A percentile compares a stretch with the other conserved stretches of the same genome.
Conservation (phyloP, 2,888 invertebrate genomes). For the Xanthorhoe spadicearia region DNA sequence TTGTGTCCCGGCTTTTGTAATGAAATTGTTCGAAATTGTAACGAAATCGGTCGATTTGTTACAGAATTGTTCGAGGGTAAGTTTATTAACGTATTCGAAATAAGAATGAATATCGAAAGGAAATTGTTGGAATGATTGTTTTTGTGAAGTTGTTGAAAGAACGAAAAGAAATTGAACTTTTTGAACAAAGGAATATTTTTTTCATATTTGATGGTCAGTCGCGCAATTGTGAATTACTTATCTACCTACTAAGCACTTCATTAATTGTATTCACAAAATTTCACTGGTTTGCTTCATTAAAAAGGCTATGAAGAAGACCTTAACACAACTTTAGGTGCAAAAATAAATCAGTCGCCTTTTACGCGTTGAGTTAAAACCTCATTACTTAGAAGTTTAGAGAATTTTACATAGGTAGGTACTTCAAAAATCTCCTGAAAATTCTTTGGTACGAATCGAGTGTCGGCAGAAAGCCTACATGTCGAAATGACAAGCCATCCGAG, state of each 20-base stretch:
- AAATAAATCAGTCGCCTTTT: too few species aligned
- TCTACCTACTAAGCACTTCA: too few species aligned
- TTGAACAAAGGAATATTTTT: background rate
- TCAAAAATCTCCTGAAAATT: too few species aligned
- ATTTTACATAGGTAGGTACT: too few species aligned
- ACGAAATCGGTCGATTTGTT: constrained; percentile 25
- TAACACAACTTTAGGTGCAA: too few species aligned
- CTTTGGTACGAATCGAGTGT: too few species aligned
- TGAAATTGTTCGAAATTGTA: constrained; percentile 30
- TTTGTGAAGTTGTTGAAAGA: background rate
- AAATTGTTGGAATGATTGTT: constrained; percentile 1
- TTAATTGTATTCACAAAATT: background rate
- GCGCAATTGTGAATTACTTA: background rate
- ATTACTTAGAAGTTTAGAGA: too few species aligned
- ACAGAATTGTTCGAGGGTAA: constrained; percentile 14
- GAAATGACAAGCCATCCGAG: too few species aligned
- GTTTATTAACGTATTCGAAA: constrained; percentile 15
- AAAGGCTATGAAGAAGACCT: too few species aligned
- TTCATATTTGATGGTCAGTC: background rate
- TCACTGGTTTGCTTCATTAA: too few species aligned
- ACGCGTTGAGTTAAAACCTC: too few species aligned
- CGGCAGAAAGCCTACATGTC: too few species aligned
- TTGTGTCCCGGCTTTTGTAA: constrained; percentile 22
- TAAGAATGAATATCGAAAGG: constrained; percentile 8
- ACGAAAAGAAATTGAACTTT: background rate